These are phyloP conservation scores for Pseudolaguvia tuberculata DNA, from an alignment of 2,113 vertebrate genomes.

Conservation along the genomic window DNA sequence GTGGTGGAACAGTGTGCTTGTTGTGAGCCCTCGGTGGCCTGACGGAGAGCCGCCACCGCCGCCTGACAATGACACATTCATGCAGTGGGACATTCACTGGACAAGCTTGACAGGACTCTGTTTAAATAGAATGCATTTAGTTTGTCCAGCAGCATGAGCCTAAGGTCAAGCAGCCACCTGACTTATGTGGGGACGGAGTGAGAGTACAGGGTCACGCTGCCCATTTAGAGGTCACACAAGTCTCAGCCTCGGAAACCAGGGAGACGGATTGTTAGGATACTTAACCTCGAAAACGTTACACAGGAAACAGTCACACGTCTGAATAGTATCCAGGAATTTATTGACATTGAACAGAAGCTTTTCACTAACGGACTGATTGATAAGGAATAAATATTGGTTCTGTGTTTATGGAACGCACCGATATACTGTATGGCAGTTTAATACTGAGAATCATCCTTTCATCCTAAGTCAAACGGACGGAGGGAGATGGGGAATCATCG, in stretches of 20 bases:
- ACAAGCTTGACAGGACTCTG: slow-evolving; percentile 57
- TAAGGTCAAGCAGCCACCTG: slow-evolving; percentile 64
- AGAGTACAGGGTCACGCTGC: slow-evolving; percentile 17
- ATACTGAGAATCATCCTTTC: too few species aligned
- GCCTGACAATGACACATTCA: slow-evolving; percentile 71
- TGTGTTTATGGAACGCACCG: too few species aligned
- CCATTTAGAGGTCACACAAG: slow-evolving; percentile 45
- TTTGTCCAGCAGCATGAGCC: slow-evolving; percentile 67
- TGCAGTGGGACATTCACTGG: slow-evolving; percentile 58
- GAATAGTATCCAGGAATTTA: slow-evolving; percentile 25
- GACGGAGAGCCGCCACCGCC: slow-evolving; percentile 36
- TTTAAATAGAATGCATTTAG: slow-evolving; percentile 70
- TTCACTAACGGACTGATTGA: too few species aligned
- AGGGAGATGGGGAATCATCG: too few species aligned
- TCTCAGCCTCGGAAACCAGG: slow-evolving; percentile 34
- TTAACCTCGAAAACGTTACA: slow-evolving; percentile 36
- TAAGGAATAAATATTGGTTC: too few species aligned
- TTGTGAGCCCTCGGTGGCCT: slow-evolving; percentile 57
- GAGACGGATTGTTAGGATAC: slow-evolving; percentile 37
- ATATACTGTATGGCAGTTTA: too few species aligned
- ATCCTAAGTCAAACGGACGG: too few species aligned
- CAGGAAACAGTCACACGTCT: slow-evolving; percentile 2
- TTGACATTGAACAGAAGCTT: slow-evolving; percentile 19
- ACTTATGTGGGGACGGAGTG: slow-evolving; percentile 42
- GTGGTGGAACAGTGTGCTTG: slow-evolving; percentile 62